These are phyloP conservation scores for Hydrolagus affinis DNA, from an alignment of 2,113 vertebrate genomes.

Conservation along the genomic window DNA sequence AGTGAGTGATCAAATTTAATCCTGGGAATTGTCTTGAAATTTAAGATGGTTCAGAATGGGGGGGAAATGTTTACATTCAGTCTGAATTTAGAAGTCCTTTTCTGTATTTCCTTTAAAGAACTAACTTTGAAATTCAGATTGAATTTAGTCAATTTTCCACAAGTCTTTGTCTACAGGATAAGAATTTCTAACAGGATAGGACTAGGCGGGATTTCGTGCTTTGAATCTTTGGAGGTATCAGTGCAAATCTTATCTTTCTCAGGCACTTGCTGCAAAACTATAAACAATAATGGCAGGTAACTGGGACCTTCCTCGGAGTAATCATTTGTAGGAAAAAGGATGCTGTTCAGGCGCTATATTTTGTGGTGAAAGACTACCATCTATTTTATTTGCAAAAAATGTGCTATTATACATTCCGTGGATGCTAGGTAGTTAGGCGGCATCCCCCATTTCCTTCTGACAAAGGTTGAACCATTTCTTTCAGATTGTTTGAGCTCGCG, in stretches of 20 bases:
- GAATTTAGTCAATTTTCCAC: too few species aligned
- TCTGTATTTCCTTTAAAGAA: too few species aligned
- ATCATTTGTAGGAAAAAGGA: background rate
- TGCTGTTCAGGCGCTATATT: background rate
- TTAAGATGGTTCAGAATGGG: too few species aligned
- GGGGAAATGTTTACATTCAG: too few species aligned
- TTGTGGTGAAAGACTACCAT: background rate
- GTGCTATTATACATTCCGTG: background rate
- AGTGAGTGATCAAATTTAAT: too few species aligned
- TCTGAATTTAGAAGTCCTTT: too few species aligned
- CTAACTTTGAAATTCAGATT: too few species aligned
- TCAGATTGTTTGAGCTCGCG: background rate
- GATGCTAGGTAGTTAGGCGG: background rate
- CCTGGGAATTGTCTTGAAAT: too few species aligned
- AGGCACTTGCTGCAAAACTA: background rate
- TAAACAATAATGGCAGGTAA: background rate
- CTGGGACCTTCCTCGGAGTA: background rate
- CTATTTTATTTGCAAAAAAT: background rate
- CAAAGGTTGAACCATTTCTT: background rate
- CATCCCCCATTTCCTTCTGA: background rate
- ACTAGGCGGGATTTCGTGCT: too few species aligned
- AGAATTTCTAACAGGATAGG: too few species aligned
- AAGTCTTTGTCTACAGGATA: too few species aligned
- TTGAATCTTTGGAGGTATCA: slow-evolving; percentile 5
- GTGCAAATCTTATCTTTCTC: slow-evolving; percentile 1